Conservation (phyloP, 2,888 invertebrate species). For the Drosophila mulleri region DNA sequence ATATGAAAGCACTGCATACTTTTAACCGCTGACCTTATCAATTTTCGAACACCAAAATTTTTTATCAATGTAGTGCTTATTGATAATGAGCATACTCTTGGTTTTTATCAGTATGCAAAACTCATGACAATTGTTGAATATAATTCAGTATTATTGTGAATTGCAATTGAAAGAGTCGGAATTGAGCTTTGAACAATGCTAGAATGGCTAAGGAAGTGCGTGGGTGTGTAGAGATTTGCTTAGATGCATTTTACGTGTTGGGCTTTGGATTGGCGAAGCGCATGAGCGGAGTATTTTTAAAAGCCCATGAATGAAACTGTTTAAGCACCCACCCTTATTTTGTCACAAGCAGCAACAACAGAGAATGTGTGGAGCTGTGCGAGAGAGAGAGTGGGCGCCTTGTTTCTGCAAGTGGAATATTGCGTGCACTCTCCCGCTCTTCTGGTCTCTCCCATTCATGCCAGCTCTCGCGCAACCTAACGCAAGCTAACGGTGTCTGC, state of each 20-base stretch:
- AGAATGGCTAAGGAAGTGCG: neutral
- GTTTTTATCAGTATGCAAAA: constrained; percentile 41
- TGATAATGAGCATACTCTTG: constrained; percentile 32
- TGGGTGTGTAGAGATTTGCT: constrained; percentile 15
- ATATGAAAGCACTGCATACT: constrained; percentile 19
- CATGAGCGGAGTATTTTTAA: constrained; percentile 32
- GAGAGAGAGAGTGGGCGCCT: neutral
- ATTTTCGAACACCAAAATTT: constrained; percentile 4
- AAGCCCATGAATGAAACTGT: constrained; percentile 42
- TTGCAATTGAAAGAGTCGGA: neutral
- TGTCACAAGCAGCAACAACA: constrained; percentile 4
- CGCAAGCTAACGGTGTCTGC: constrained; percentile 60
- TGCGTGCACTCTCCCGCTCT: neutral
- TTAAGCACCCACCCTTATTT: constrained; percentile 33
- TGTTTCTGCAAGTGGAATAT: neutral
- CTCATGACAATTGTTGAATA: neutral
- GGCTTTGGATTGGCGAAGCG: constrained; percentile 14
- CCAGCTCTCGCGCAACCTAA: constrained; percentile 25
- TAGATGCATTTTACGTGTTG: constrained; percentile 1
- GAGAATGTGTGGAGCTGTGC: neutral
- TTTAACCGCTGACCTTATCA: constrained; percentile 33
- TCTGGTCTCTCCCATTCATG: constrained; percentile 3
- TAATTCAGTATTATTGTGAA: neutral
- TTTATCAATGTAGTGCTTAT: constrained; percentile 38
- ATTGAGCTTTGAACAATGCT: neutral